Conservation (phyloP, 1,140 invertebrate genomes). For the Geopemphigus sp. region DNA sequence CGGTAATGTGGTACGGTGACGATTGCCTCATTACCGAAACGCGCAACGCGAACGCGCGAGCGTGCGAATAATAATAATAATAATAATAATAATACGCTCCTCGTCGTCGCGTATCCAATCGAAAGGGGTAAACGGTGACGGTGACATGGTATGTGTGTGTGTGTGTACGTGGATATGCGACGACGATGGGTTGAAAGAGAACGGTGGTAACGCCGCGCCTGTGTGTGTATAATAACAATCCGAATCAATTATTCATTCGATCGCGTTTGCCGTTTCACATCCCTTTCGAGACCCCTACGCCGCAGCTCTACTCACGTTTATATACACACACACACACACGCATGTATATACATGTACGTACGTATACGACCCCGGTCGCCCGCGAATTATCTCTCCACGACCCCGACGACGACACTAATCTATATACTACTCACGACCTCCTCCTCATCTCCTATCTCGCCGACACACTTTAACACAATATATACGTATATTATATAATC, state of each 20-base stretch:
- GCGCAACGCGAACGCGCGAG: too few relatives aligned
- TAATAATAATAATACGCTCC: slow-evolving; percentile 29
- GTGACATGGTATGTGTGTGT: slow-evolving; percentile 9
- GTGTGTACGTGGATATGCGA: not conserved
- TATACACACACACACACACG: too few relatives aligned
- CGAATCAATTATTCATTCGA: slow-evolving; percentile 52
- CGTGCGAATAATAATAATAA: slow-evolving; percentile 4
- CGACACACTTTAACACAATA: slow-evolving; percentile 11
- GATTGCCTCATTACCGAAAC: slow-evolving; percentile 47
- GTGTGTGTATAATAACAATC: slow-evolving; percentile 51
- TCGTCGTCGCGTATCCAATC: slow-evolving; percentile 26
- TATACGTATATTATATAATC: slow-evolving; percentile 4
- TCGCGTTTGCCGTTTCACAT: slow-evolving; percentile 51
- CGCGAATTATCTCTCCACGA: too few relatives aligned
- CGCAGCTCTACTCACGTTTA: too few relatives aligned
- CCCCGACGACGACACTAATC: not conserved
- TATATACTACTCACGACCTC: not conserved
- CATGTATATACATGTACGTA: not conserved
- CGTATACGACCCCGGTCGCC: too few relatives aligned
- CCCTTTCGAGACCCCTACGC: slow-evolving; percentile 50
- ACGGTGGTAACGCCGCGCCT: not conserved
- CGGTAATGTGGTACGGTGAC: not conserved
- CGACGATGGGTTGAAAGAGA: too few relatives aligned
- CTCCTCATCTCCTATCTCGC: not conserved
- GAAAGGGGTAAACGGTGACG: slow-evolving; percentile 50